phyloP scores from a whole-genome alignment of 2,888 invertebrate species.

The Gonocerus acuteangulatus region DNA sequence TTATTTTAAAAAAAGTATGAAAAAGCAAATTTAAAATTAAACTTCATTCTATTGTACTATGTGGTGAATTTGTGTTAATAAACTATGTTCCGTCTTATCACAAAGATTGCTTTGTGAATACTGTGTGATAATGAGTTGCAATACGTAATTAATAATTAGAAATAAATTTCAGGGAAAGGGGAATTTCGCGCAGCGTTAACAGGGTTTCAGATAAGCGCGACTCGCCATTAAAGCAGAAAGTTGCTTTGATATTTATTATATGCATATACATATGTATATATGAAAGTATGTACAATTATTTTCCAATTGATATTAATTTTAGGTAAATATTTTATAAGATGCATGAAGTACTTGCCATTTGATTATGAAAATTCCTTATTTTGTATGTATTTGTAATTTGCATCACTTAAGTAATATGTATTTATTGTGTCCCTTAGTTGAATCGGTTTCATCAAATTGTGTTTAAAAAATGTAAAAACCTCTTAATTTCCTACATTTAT shows the following conservation, averaged over 20 bases:
- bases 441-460: background rate
- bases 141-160: slow-evolving; percentile 25
- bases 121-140: slow-evolving; percentile 27
- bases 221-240: slow-evolving; percentile 11
- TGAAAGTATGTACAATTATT: slow-evolving; percentile 22
- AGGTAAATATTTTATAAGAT: slow-evolving; percentile 24
- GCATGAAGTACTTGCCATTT: slow-evolving; percentile 28
- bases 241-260: slow-evolving; percentile 15
- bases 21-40: background rate
- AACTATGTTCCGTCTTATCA: slow-evolving; percentile 13
- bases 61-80: background rate
- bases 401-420: slow-evolving; percentile 21
- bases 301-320: slow-evolving; percentile 28
- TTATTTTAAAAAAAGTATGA: background rate
- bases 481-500: too few relatives aligned
- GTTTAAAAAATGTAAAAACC: too few relatives aligned
- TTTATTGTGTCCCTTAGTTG: background rate
- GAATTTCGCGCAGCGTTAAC: slow-evolving; percentile 8
- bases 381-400: slow-evolving; percentile 17
- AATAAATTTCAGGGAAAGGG: slow-evolving; percentile 18
- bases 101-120: slow-evolving; percentile 3
- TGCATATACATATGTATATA: slow-evolving; percentile 13
- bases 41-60: background rate
- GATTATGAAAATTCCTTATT: slow-evolving; percentile 22
- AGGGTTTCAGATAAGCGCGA: slow-evolving; percentile 21